Evolutionary conservation across 2,888 invertebrate species (phyloP).

Genomic region (Diarsia dahlii): DNA sequence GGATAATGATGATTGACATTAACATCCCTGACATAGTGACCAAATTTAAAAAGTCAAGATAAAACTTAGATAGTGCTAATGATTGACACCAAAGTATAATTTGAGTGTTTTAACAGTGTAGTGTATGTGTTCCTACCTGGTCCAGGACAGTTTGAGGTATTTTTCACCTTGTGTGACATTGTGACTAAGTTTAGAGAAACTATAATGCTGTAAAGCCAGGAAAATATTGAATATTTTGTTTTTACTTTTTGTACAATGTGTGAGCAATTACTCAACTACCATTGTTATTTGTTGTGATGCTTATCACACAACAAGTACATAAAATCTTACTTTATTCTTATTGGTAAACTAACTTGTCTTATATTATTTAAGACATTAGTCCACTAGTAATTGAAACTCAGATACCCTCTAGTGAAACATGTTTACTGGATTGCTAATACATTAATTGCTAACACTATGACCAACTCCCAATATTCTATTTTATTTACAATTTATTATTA

Average conservation of each 20-base stretch:
- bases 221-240: slow-evolving; percentile 13
- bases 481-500: not conserved
- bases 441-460: not conserved
- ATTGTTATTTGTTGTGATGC: not conserved
- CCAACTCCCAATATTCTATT: not conserved
- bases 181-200: slow-evolving; percentile 4
- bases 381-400: not conserved
- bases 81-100: not conserved
- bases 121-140: not conserved
- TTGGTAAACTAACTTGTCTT: not conserved
- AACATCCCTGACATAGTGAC: slow-evolving; percentile 48
- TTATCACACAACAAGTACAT: not conserved
- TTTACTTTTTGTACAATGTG: slow-evolving; percentile 5
- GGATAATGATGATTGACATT: slow-evolving; percentile 53
- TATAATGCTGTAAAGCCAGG: not conserved
- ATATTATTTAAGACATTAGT: not conserved
- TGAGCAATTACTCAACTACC: not conserved
- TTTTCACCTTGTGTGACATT: slow-evolving; percentile 52
- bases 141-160: not conserved
- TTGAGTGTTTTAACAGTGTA: not conserved
- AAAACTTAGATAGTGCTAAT: slow-evolving; percentile 20
- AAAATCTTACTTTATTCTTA: not conserved
- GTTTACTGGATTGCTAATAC: not conserved
- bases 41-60: slow-evolving; percentile 38
- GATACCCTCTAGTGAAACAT: not conserved